A percentile compares a stretch with the other conserved stretches of the same genome.
Conservation (phyloP, 2,113 vertebrate genomes). For the Ictalurus furcatus region DNA sequence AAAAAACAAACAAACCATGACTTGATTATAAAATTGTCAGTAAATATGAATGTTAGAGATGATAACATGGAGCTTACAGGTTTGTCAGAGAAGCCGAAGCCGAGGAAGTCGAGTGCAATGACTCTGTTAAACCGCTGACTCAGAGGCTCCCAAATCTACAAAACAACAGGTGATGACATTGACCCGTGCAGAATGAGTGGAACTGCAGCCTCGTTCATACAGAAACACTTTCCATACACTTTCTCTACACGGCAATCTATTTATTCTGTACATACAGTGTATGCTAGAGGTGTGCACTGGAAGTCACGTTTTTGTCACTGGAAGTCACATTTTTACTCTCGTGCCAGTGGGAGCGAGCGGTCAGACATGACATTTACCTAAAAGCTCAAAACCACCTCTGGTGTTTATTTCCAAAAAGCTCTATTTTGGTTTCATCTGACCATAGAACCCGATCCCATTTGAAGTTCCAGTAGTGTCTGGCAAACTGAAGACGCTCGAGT, state of each 20-base stretch:
- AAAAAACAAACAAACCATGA: neutral
- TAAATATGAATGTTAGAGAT: neutral
- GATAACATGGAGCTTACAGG: constrained; percentile 75
- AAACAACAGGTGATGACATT: neutral
- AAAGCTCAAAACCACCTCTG: no score
- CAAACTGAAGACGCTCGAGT: no score
- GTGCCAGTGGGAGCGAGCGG: no score
- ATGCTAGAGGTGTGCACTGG: no score
- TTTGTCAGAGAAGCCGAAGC: constrained; percentile 97
- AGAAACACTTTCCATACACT: neutral
- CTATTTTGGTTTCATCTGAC: no score
- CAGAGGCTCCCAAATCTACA: constrained; percentile 92
- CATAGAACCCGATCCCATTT: no score
- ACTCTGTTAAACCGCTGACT: constrained; percentile 87
- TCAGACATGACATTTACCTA: no score
- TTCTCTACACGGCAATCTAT: neutral
- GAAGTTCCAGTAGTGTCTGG: no score
- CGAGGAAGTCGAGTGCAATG: constrained; percentile 89
- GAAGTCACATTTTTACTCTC: no score
- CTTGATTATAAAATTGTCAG: neutral
- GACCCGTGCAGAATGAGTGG: neutral
- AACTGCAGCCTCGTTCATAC: neutral
- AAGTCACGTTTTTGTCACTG: no score
- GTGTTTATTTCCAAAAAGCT: no score
- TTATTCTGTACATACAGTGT: neutral